Evolutionary conservation across 2,113 vertebrate species (phyloP), one percentile per base, ranked within the genome.

Genomic region (Vireo altiloquus): DNA sequence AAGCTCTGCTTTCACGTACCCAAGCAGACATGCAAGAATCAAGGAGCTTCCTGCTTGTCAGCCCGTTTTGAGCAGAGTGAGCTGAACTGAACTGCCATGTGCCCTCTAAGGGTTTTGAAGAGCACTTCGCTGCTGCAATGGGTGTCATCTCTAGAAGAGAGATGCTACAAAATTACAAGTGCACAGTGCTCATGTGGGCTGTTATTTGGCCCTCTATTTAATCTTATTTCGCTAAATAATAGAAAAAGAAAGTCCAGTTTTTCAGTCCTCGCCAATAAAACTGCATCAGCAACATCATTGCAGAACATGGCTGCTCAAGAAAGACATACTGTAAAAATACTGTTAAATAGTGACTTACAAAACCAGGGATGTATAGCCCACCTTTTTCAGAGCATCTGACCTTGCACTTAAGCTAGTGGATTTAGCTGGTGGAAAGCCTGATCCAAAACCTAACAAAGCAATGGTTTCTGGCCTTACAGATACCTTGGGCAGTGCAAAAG

Each of bases 61-160:
- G 37, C 33, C 33, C 53, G 68, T 9, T 56, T 35, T 28, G 71
- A 79, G 68, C 28, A 89, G 57, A 84, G 22, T 9, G 44, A 13
- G 2, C 3, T 35, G 37, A 17, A 13, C 27, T 30, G 44, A 68
- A 39, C 24, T 3, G 1, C 6, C 42, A 44, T 0, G 6, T 35
- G 21, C 14, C 18, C 39, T 52, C 20, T 8, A 21, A 53, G 28
- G 22, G 33, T 54, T 76, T 42, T 0, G 33, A 30, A 72, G 9
- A 66, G 57, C 31, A 24, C 49, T 68, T 18, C 21, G 0, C 1
- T 9, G 47, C 42, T 71, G 37, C 39, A 15, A 2, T 39, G 33
- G 19, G 7, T 13, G 20, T 23, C 47, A 50, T 7, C 39, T 35
- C 56, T 9, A n/a, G 28, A 70, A 57, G 39, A 66, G 27, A 74